A percentile compares a stretch with the other conserved stretches of the same genome.
Evolutionary conservation across 2,797 vertebrate genomes (phyloP).

Genomic region (Sebastes baramenuke): DNA sequence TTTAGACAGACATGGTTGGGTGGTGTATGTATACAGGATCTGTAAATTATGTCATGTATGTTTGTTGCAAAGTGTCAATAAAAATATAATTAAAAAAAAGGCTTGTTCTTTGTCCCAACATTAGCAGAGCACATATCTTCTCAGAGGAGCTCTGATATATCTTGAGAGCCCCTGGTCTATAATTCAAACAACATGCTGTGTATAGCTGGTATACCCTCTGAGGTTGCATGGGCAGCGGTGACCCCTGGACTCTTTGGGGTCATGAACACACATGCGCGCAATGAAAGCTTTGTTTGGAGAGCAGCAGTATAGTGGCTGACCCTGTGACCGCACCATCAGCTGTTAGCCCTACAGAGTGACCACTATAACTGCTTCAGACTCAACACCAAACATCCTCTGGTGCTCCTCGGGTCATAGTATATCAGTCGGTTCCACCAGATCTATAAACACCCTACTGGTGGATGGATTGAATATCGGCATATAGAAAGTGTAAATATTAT

Average conservation of each 20-base stretch:
- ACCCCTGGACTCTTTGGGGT: conserved; percentile 68
- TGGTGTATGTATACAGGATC: no score
- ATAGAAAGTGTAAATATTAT: neutral
- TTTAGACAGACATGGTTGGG: no score
- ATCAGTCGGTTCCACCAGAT: neutral
- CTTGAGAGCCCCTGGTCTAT: conserved; percentile 2
- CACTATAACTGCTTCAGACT: conserved; percentile 11
- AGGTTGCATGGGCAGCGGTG: conserved; percentile 40
- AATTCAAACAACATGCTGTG: conserved; percentile 41
- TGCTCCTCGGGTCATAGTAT: neutral
- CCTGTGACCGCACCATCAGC: conserved; percentile 70
- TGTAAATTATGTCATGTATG: no score
- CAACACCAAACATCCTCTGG: conserved; percentile 23
- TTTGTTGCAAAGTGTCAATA: no score
- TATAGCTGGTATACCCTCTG: neutral
- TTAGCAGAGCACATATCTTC: neutral
- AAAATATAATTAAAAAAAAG: neutral
- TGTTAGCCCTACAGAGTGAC: conserved; percentile 55
- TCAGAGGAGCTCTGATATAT: conserved; percentile 11
- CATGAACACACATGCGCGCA: conserved; percentile 65
- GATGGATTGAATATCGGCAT: neutral
- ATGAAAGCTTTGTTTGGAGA: conserved; percentile 70
- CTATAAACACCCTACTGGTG: neutral
- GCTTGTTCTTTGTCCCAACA: neutral
- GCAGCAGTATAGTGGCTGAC: conserved; percentile 54